These are phyloP conservation scores for Dryomyza anilis DNA, from an alignment of 2,888 invertebrate species.

Conservation along the genomic window DNA sequence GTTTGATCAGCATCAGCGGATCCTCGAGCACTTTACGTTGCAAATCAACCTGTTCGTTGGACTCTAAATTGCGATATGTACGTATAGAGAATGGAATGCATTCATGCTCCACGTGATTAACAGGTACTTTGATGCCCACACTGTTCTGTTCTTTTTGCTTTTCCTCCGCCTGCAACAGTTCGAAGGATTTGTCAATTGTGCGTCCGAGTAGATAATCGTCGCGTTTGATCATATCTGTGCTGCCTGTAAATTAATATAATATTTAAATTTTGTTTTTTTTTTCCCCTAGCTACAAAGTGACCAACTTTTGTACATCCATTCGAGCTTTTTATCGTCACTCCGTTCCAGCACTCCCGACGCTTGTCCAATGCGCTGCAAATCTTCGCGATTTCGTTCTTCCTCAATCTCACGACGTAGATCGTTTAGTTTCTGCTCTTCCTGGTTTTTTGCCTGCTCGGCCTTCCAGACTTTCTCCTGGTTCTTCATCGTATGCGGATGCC, in stretches of 20 bases:
- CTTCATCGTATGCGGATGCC: constrained; percentile 79
- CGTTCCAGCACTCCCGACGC: constrained; percentile 63
- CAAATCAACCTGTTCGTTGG: constrained; percentile 79
- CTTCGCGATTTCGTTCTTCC: constrained; percentile 70
- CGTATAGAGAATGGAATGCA: constrained; percentile 77
- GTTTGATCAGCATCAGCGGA: constrained; percentile 86
- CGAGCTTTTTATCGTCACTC: constrained; percentile 67
- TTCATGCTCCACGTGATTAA: constrained; percentile 75
- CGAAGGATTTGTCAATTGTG: constrained; percentile 74
- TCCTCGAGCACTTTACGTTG: constrained; percentile 91
- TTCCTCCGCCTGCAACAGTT: constrained; percentile 68
- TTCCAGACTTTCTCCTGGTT: constrained; percentile 81
- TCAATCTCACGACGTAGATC: constrained; percentile 73
- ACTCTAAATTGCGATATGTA: constrained; percentile 61
- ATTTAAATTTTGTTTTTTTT: too few species aligned
- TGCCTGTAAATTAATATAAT: constrained; percentile 40
- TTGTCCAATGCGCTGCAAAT: constrained; percentile 69
- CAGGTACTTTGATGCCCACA: constrained; percentile 61
- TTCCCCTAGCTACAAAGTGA: background rate
- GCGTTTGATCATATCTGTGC: constrained; percentile 64
- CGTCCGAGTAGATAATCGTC: constrained; percentile 90
- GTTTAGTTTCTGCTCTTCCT: constrained; percentile 70
- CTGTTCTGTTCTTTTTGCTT: constrained; percentile 45
- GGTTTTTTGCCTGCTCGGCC: constrained; percentile 74
- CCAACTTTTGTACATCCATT: constrained; percentile 86